Conservation (phyloP, 2,797 vertebrate species). For the Momotus momota region DNA sequence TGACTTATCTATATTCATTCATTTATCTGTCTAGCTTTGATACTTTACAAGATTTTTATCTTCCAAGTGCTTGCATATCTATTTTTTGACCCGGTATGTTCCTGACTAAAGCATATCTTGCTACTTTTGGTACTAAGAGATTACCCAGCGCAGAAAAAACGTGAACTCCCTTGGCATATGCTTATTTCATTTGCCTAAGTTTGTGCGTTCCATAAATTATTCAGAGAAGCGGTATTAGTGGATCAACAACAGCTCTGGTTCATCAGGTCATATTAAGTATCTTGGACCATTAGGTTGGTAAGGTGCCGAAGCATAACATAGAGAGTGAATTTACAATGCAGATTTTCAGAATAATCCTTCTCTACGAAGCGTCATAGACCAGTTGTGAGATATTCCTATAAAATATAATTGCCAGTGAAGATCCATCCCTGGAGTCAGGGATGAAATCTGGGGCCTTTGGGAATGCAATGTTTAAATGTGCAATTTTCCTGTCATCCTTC, state of each 20-base stretch:
- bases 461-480: not conserved
- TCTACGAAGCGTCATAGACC: not conserved
- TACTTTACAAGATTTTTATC: conserved; percentile 25
- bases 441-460: not conserved
- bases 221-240: conserved; percentile 18
- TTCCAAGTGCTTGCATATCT: not conserved
- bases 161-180: not conserved
- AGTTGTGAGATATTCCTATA: not conserved
- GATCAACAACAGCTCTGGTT: conserved; percentile 16
- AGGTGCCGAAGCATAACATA: not conserved
- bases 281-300: not conserved
- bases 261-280: conserved; percentile 22
- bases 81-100: not conserved
- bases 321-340: not conserved
- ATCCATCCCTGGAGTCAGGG: not conserved
- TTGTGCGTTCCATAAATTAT: conserved; percentile 21
- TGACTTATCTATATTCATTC: not conserved
- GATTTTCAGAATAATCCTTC: not conserved
- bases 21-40: conserved; percentile 9
- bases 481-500: not conserved
- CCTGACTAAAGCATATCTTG: not conserved
- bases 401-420: not conserved
- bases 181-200: conserved; percentile 12
- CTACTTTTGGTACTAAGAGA: conserved; percentile 17
- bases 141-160: not conserved